Percentiles rank a stretch among this genome's conserved stretches.
Conservation (phyloP, 2,888 invertebrate genomes). For the Leptinotarsa peninsularis region DNA sequence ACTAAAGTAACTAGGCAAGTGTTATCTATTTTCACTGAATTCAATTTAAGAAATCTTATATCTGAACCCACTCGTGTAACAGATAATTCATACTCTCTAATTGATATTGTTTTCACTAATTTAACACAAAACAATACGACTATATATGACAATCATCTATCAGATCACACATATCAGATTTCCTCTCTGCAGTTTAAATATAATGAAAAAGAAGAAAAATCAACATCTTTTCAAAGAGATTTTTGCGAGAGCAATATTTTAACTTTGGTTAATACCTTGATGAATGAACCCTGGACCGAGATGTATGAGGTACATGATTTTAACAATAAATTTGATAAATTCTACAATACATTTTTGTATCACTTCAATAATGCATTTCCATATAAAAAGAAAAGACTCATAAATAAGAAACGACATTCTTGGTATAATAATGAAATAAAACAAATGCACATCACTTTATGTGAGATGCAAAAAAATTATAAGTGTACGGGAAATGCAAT, state of each 20-base stretch:
- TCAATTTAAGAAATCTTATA: neutral
- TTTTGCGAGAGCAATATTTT: constrained; percentile 3
- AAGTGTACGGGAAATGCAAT: too few relatives aligned
- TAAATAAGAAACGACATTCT: neutral
- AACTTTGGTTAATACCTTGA: constrained; percentile 1
- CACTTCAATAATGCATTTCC: constrained; percentile 1
- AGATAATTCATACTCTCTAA: neutral
- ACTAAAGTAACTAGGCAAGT: neutral
- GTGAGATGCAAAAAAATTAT: neutral
- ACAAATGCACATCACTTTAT: constrained; percentile 7
- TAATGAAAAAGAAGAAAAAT: neutral
- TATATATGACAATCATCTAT: neutral
- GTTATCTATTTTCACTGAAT: neutral
- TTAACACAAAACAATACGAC: neutral
- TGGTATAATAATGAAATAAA: constrained; percentile 7
- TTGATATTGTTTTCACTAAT: neutral
- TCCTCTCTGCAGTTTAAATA: neutral
- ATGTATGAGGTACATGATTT: neutral
- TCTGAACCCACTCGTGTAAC: neutral
- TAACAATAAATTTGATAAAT: neutral
- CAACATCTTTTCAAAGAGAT: constrained; percentile 6
- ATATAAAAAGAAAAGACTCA: neutral
- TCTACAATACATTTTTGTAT: neutral
- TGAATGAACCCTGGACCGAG: neutral
- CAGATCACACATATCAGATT: constrained; percentile 11